These are phyloP conservation scores for Rhagonycha fulva DNA, from an alignment of 2,888 invertebrate species.

Conservation along the genomic window DNA sequence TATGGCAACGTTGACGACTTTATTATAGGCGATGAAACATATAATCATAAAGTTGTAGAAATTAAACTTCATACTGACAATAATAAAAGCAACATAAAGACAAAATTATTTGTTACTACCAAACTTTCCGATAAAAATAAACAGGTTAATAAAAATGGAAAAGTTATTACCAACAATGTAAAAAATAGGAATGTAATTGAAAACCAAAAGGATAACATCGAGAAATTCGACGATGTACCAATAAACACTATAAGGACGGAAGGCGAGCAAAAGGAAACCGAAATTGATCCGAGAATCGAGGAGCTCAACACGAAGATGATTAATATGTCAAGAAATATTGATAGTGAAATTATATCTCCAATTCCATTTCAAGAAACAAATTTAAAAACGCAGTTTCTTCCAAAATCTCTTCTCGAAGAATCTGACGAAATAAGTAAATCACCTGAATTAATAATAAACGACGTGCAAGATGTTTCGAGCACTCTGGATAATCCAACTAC, in stretches of 20 bases:
- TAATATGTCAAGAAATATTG: constrained; percentile 14
- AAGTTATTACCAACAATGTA: constrained; percentile 4
- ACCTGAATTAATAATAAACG: constrained; percentile 17
- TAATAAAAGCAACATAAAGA: constrained; percentile 30
- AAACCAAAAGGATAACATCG: constrained; percentile 4
- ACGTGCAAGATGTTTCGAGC: constrained; percentile 15
- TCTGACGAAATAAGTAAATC: constrained; percentile 13
- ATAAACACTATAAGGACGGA: constrained; percentile 2
- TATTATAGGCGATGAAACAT: constrained; percentile 31
- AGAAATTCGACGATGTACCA: constrained; percentile 6
- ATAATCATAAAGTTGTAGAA: constrained; percentile 39
- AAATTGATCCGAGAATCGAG: constrained; percentile 24
- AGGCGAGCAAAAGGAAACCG: constrained; percentile 6
- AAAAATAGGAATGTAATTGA: constrained; percentile 7
- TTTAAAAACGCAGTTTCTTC: constrained; percentile 39
- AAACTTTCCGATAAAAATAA: constrained; percentile 25
- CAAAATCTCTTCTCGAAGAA: constrained; percentile 33
- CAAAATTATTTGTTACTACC: constrained; percentile 38
- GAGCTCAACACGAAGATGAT: constrained; percentile 3
- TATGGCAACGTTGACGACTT: constrained; percentile 15
- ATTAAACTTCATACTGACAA: constrained; percentile 38
- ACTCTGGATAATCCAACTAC: constrained; percentile 31
- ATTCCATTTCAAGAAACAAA: constrained; percentile 7
- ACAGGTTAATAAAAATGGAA: constrained; percentile 14
- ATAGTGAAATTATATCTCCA: constrained; percentile 18